These are phyloP conservation scores for Acanthaster planci DNA, from an alignment of 35 echinoderm and acorn worm species.

Conservation along the genomic window DNA sequence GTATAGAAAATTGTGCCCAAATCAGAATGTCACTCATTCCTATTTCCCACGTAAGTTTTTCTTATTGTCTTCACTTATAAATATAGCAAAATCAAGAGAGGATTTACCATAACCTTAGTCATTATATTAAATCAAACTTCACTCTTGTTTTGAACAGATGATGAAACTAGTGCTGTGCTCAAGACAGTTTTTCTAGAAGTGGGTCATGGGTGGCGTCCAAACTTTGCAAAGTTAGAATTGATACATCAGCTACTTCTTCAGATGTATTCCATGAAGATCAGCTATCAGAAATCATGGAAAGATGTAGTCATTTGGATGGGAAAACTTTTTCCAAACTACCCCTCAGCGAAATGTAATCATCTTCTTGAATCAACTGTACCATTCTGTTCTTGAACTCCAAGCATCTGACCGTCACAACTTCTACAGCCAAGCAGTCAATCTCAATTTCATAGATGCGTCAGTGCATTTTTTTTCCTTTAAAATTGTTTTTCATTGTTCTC, in stretches of 20 bases:
- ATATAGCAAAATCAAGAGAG: no score
- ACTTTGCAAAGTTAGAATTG: background rate
- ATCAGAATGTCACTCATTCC: background rate
- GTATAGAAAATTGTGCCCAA: no score
- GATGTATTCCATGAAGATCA: background rate
- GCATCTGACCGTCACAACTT: background rate
- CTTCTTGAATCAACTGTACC: background rate
- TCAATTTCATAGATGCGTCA: constrained; percentile 17
- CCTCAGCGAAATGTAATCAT: background rate
- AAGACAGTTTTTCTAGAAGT: background rate
- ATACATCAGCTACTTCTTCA: constrained; percentile 25
- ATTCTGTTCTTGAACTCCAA: background rate
- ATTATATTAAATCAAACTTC: background rate
- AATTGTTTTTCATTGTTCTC: background rate
- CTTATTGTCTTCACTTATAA: background rate
- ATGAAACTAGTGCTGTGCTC: background rate
- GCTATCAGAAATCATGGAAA: constrained; percentile 15
- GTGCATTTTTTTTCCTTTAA: background rate
- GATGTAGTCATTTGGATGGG: background rate
- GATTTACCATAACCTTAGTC: no score
- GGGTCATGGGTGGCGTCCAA: background rate
- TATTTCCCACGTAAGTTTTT: background rate
- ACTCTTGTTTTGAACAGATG: background rate
- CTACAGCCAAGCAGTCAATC: background rate
- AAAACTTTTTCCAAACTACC: constrained; percentile 13